Conservation (phyloP, 2,888 invertebrate species). For the Caenorhabditis sp. region DNA sequence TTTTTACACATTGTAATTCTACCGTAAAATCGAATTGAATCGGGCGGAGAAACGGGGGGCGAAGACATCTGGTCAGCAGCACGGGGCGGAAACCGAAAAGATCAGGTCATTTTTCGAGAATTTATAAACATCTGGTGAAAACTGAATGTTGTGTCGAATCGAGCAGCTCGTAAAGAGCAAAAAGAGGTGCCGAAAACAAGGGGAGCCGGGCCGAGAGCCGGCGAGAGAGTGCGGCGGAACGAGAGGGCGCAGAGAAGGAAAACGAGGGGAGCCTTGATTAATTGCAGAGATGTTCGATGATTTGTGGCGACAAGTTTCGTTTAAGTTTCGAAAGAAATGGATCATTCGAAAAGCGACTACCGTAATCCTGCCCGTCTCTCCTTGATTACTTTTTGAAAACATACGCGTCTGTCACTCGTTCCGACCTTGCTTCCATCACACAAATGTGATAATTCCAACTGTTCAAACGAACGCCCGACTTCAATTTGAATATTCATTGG, state of each 20-base stretch:
- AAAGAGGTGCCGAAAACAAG: constrained; percentile 20
- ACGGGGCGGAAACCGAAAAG: neutral
- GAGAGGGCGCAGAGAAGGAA: constrained; percentile 4
- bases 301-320: neutral
- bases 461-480: too few relatives aligned
- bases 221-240: constrained; percentile 1
- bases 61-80: constrained; percentile 33
- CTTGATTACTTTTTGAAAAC: too few relatives aligned
- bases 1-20: constrained; percentile 16
- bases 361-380: too few relatives aligned
- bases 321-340: neutral
- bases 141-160: neutral
- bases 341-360: too few relatives aligned
- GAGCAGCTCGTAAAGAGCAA: neutral
- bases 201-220: neutral
- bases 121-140: constrained; percentile 27
- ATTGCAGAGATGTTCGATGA: constrained; percentile 30
- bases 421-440: too few relatives aligned
- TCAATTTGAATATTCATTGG: too few relatives aligned
- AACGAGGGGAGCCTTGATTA: constrained; percentile 1
- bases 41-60: neutral
- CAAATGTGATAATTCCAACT: too few relatives aligned
- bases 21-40: constrained; percentile 13
- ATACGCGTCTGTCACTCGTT: too few relatives aligned
- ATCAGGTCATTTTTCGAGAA: constrained; percentile 29